These are phyloP conservation scores for Mugil cephalus DNA, from an alignment of 2,113 vertebrate species.

Conservation along the genomic window DNA sequence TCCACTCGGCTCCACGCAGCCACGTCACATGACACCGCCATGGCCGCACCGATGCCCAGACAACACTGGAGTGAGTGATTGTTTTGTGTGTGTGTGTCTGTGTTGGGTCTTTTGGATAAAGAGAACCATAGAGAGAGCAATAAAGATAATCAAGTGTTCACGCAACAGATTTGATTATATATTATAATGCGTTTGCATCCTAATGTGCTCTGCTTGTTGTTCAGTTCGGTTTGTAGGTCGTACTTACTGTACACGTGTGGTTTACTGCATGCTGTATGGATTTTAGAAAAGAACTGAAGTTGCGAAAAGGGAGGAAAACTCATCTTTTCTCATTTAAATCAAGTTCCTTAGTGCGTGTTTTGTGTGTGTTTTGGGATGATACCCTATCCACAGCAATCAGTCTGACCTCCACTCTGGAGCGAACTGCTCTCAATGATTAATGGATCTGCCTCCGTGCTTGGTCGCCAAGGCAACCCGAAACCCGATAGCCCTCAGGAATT, in stretches of 20 bases:
- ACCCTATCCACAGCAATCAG: slow-evolving; percentile 99
- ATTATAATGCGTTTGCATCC: background rate
- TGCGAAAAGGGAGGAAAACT: slow-evolving; percentile 83
- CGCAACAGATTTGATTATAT: slow-evolving; percentile 7
- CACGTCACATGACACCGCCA: slow-evolving; percentile 96
- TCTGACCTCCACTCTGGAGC: slow-evolving; percentile 97
- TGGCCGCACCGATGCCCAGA: slow-evolving; percentile 91
- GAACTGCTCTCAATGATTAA: slow-evolving; percentile 99
- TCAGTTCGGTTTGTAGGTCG: background rate
- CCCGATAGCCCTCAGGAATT: slow-evolving; percentile 97
- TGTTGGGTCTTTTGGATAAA: slow-evolving; percentile 10
- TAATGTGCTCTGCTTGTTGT: background rate
- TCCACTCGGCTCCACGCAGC: slow-evolving; percentile 98
- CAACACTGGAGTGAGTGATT: slow-evolving; percentile 76
- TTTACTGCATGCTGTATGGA: background rate
- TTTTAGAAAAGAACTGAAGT: slow-evolving; percentile 10
- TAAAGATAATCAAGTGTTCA: background rate
- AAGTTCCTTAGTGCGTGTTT: slow-evolving; percentile 86
- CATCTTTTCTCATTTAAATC: slow-evolving; percentile 97
- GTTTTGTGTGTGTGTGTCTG: slow-evolving; percentile 39
- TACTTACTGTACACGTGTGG: background rate
- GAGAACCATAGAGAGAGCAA: slow-evolving; percentile 35
- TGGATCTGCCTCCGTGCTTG: slow-evolving; percentile 98
- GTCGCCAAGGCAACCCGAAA: slow-evolving; percentile 99
- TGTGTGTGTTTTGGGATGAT: slow-evolving; percentile 88